Conservation (phyloP, 2,888 invertebrate species). For the Drosophila quinaria region DNA sequence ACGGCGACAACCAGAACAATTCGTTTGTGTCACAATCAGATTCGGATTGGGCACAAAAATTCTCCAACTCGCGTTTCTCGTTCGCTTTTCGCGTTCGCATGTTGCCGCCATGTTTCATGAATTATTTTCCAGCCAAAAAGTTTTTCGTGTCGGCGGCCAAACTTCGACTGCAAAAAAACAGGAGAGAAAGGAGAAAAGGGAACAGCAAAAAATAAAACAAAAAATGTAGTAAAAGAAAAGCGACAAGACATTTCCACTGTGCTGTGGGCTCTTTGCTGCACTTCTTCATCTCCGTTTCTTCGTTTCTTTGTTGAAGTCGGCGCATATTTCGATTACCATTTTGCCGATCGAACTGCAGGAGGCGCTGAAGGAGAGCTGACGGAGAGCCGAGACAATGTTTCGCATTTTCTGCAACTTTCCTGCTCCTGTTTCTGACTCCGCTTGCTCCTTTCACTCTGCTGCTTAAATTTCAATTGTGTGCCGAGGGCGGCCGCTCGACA, state of each 20-base stretch:
- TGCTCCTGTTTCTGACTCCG: slow-evolving; percentile 10
- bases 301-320: slow-evolving; percentile 19
- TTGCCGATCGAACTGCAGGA: slow-evolving; percentile 52
- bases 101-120: slow-evolving; percentile 81
- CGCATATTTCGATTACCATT: slow-evolving; percentile 79
- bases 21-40: slow-evolving; percentile 85
- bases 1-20: slow-evolving; percentile 77
- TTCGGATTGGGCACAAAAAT: slow-evolving; percentile 81
- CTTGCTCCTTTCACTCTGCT: slow-evolving; percentile 32
- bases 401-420: slow-evolving; percentile 68
- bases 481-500: slow-evolving; percentile 65
- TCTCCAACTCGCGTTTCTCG: slow-evolving; percentile 59
- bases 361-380: slow-evolving; percentile 11
- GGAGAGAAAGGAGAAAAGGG: slow-evolving; percentile 9
- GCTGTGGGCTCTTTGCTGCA: slow-evolving; percentile 35
- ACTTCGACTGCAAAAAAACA: slow-evolving; percentile 57
- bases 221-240: slow-evolving; percentile 20
- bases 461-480: slow-evolving; percentile 80
- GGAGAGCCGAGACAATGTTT: slow-evolving; percentile 53
- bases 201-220: slow-evolving; percentile 1
- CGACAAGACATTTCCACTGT: slow-evolving; percentile 57
- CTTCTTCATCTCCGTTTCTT: neutral
- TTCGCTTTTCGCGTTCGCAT: slow-evolving; percentile 71
- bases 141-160: slow-evolving; percentile 50
- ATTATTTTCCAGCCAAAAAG: slow-evolving; percentile 79